Evolutionary conservation across 2,113 vertebrate genomes (phyloP), one percentile per base, ranked within the genome.

Genomic region (Cairina moschata): DNA sequence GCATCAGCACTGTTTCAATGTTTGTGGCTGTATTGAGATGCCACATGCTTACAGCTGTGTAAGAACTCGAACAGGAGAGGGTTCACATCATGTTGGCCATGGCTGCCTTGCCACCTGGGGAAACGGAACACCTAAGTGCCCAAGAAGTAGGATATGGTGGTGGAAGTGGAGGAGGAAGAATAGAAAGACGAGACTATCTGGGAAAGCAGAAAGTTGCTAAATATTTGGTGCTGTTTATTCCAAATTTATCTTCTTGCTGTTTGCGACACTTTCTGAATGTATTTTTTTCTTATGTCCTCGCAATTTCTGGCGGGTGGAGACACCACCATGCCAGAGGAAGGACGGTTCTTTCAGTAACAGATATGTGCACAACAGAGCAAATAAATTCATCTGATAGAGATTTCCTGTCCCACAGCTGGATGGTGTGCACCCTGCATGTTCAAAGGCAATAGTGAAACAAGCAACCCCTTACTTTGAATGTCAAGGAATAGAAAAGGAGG

Each of bases 31-130:
- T 48, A n/a, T 16, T 63, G 58, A 63, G 26, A 7, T 48, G 22
- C 3, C 28, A 40, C 17, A 36, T 0, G 1, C 17, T 4, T 67
- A 36, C 34, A 73, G 17, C 16, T n/a, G 1, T 3, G 6, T 63
- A 26, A 48, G 54, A 42, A n/a, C 5, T 26, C 17, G 14, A 78
- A 21, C 2, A 26, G 29, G 29, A 58, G 25, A 36, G 29, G 21
- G 26, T 25, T 73, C 42, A 6, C 14, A 8, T 3, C 32, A 3
- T 7, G 5, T 17, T 59, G 17, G 8, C 36, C 58, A 28, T 67
- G 25, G 11, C 17, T n/a, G 34, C 21, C n/a, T 42, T 58, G 34
- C 58, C 72, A 11, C 58, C 25, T 58, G 32, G 8, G 16, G 17
- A 6, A 16, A 13, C 11, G 11, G 67, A 83, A 80, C 9, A 9